These are phyloP conservation scores for Eptesicus fuscus DNA, from an alignment of 2,113 vertebrate species.

Conservation along the genomic window DNA sequence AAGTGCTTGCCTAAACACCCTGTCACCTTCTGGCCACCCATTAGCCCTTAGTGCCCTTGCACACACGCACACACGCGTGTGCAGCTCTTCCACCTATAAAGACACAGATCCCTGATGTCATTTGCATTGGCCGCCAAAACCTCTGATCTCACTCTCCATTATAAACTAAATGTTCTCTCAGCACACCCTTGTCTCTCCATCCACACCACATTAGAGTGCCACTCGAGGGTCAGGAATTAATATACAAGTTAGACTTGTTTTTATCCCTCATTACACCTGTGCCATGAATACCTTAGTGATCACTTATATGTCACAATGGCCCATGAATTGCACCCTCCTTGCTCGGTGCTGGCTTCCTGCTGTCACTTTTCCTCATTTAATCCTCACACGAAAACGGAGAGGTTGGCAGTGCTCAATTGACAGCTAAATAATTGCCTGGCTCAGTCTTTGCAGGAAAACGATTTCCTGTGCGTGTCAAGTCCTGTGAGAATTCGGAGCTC, in stretches of 20 bases:
- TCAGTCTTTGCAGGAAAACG: background rate
- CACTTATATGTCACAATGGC: background rate
- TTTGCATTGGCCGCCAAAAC: background rate
- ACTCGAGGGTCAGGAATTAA: background rate
- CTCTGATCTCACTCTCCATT: background rate
- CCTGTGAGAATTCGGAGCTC: background rate
- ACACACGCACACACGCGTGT: rapidly evolving
- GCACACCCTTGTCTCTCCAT: too few species aligned
- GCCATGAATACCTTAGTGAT: background rate
- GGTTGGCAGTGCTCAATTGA: background rate
- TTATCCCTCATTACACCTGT: background rate
- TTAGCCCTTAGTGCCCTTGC: too few species aligned
- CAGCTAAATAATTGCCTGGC: background rate
- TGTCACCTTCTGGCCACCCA: background rate
- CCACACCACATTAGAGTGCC: background rate
- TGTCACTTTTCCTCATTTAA: background rate
- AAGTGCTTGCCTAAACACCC: background rate
- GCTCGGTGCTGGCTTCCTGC: background rate
- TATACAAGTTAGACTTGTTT: background rate
- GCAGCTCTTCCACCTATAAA: background rate
- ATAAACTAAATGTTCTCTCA: background rate
- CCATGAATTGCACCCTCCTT: rapidly evolving
- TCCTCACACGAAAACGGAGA: background rate
- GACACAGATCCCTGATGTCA: background rate
- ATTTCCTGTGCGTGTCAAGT: background rate